These are phyloP conservation scores for Notolabrus celidotus DNA, from an alignment of 2,797 vertebrate species.

Conservation along the genomic window DNA sequence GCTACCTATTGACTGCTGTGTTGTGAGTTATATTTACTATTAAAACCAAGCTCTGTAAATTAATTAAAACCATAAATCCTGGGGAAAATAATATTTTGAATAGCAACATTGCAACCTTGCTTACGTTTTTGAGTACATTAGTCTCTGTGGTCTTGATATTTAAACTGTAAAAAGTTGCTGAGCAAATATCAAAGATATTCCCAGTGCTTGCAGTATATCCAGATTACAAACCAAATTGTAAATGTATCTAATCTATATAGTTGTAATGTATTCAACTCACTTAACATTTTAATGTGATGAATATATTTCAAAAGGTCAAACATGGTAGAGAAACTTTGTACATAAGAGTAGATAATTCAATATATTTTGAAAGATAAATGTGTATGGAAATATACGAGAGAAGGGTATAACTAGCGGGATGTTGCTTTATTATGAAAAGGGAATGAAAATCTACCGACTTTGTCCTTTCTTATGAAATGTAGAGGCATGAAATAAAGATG, in stretches of 20 bases:
- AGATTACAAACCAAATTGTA: slow-evolving; percentile 76
- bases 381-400: slow-evolving; percentile 56
- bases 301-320: slow-evolving; percentile 75
- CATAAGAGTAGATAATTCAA: slow-evolving; percentile 81
- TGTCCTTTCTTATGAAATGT: slow-evolving; percentile 85
- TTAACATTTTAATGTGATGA: slow-evolving; percentile 73
- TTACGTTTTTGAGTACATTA: slow-evolving; percentile 75
- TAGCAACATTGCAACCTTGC: slow-evolving; percentile 72
- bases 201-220: slow-evolving; percentile 69
- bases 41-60: slow-evolving; percentile 58
- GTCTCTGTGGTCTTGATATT: slow-evolving; percentile 79
- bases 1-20: slow-evolving; percentile 56
- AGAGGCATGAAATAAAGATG: slow-evolving; percentile 87
- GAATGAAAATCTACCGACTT: slow-evolving; percentile 74
- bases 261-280: slow-evolving; percentile 69
- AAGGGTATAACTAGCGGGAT: slow-evolving; percentile 70
- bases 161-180: slow-evolving; percentile 72
- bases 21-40: slow-evolving; percentile 58
- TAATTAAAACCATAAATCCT: slow-evolving; percentile 43
- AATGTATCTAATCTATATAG: slow-evolving; percentile 77
- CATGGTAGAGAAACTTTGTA: slow-evolving; percentile 83
- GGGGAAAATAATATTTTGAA: slow-evolving; percentile 67
- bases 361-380: slow-evolving; percentile 79
- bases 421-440: slow-evolving; percentile 78
- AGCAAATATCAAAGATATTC: slow-evolving; percentile 69